Evolutionary conservation across 1,140 invertebrate species (phyloP), one percentile per base, ranked within the genome.

Genomic region (Bombyx mandarina): DNA sequence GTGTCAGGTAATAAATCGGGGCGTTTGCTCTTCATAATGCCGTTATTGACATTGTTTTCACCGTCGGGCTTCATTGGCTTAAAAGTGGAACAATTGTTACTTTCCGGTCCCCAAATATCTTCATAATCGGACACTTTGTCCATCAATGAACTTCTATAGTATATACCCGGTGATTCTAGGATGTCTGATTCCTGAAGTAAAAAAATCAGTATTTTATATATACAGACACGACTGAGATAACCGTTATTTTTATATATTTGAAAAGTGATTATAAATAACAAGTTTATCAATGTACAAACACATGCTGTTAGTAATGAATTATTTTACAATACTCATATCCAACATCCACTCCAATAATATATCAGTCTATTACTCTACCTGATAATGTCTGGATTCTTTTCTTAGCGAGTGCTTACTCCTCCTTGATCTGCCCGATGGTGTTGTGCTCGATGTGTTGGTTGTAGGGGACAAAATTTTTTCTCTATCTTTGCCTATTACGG

Each of bases 51-150:
- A 69, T 75, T 89, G 71, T 73, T 87, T 71, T 88, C 91, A 64
- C 77, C 91, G 67, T 89, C 90, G 49, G 77, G 84, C 62, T 83
- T 82, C 3, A 79, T 61, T 49, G 89, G 89, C 58, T 91, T 88
- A 69, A 89, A 91, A 7, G 89, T 90, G 52, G 88, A 89, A 73
- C 89, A 90, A 44, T 90, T 90, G 75, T 90, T 75, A 78, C 89
- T 71, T 86, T 95, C 92, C 50, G 91, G 92, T 45, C 91, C 92
- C 96, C 96, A 98, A 62, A 98, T 93, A 77, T 98, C 97, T 86
- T 98, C 96, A 79, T 98, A 98, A 85, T 98, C 97, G 59, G 95
- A 97, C 26, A 96, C 93, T 88, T 97, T 98, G 76, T 98, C 96
- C 50, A 94, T 93, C 7, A 97, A 88, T 6, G 94, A 95, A 77